phyloP scores from a whole-genome alignment of 2,113 vertebrate genomes.

The Podiceps cristatus region DNA sequence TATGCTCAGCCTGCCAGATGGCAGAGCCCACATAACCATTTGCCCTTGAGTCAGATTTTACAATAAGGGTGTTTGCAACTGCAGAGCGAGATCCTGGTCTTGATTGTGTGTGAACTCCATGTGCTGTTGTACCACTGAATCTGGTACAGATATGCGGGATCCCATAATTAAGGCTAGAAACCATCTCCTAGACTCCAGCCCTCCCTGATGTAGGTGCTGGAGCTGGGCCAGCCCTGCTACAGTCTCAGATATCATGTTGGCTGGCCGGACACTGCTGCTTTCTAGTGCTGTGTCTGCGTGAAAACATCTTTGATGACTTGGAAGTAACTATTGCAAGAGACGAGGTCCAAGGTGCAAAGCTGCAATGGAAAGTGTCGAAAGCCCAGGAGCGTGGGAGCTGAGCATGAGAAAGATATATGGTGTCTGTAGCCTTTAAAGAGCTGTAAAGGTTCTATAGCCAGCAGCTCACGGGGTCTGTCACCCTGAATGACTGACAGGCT shows the following conservation, averaged over 20 bases:
- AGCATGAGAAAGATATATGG: background rate
- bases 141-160: rapidly evolving
- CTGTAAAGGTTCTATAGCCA: background rate
- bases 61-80: background rate
- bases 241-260: background rate
- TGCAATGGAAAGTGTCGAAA: background rate
- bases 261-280: background rate
- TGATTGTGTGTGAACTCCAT: rapidly evolving
- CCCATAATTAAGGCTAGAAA: background rate
- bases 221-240: background rate
- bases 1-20: background rate
- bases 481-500: background rate
- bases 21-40: background rate
- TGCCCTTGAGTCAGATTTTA: background rate
- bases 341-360: background rate
- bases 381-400: rapidly evolving
- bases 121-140: background rate
- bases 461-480: background rate
- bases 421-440: background rate
- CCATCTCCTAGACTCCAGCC: background rate
- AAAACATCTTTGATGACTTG: background rate
- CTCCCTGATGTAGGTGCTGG: background rate
- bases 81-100: background rate
- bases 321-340: background rate
- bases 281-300: rapidly evolving